A percentile compares a stretch with the other conserved stretches of the same genome.
Conservation (phyloP, 2,888 invertebrate species). For the Parascotia fuliginaria region DNA sequence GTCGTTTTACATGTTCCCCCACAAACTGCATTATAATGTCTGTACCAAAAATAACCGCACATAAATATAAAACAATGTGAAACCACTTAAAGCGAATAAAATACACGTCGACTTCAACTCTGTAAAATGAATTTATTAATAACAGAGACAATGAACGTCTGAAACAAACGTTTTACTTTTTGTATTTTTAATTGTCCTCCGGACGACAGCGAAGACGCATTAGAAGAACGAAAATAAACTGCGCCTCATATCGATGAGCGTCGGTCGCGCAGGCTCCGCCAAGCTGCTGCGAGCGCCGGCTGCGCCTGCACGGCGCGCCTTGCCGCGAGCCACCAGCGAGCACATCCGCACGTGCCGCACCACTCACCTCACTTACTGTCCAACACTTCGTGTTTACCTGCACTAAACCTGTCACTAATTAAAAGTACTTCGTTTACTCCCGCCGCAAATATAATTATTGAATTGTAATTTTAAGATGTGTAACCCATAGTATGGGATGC, state of each 20-base stretch:
- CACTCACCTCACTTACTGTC: slow-evolving; percentile 18
- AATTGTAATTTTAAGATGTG: slow-evolving; percentile 81
- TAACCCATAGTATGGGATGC: slow-evolving; percentile 72
- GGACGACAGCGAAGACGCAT: slow-evolving; percentile 82
- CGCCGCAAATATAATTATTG: slow-evolving; percentile 72
- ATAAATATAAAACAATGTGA: slow-evolving; percentile 86
- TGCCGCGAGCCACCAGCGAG: slow-evolving; percentile 3
- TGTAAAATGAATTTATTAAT: slow-evolving; percentile 86
- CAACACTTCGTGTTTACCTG: slow-evolving; percentile 53
- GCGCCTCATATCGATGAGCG: slow-evolving; percentile 78
- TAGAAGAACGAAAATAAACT: slow-evolving; percentile 84
- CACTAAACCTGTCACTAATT: slow-evolving; percentile 67
- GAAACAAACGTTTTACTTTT: slow-evolving; percentile 84
- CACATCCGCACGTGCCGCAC: slow-evolving; percentile 14
- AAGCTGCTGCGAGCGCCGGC: slow-evolving; percentile 32
- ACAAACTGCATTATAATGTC: slow-evolving; percentile 85
- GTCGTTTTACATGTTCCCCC: slow-evolving; percentile 83
- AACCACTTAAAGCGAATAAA: slow-evolving; percentile 87
- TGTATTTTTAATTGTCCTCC: slow-evolving; percentile 86
- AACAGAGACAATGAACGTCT: slow-evolving; percentile 86
- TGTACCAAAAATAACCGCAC: slow-evolving; percentile 83
- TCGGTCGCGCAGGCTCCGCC: slow-evolving; percentile 27
- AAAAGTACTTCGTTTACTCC: slow-evolving; percentile 56
- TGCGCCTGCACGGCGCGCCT: slow-evolving; percentile 25
- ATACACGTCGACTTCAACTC: slow-evolving; percentile 84